Percentiles rank a stretch among this genome's conserved stretches.
phyloP scores from a whole-genome alignment of 2,797 vertebrate genomes.

The Parauchenoglanis punctatus region DNA sequence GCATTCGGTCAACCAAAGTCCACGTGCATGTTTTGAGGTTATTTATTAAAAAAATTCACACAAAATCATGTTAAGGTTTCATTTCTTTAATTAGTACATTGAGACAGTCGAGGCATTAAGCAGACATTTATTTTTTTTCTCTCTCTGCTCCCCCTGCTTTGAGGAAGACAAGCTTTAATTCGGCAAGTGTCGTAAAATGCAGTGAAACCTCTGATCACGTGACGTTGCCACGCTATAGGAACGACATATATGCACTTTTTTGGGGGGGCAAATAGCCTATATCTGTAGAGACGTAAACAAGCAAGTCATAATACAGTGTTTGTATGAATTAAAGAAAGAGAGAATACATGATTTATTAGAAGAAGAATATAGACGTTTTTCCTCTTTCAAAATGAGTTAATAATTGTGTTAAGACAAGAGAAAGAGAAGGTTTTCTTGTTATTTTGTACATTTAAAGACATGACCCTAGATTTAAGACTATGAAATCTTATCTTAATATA shows the following conservation, averaged over 20 bases:
- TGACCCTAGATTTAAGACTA: background rate
- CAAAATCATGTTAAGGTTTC: background rate
- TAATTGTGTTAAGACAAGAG: background rate
- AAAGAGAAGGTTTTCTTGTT: background rate
- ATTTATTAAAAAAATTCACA: background rate
- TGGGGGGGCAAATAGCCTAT: background rate
- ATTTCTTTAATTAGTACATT: background rate
- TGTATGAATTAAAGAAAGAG: background rate
- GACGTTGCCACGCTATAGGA: conserved; percentile 20
- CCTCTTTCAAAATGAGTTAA: background rate
- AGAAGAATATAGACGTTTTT: background rate
- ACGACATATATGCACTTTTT: background rate
- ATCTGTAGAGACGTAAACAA: background rate
- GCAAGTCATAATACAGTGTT: background rate
- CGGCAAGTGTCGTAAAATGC: conserved; percentile 30
- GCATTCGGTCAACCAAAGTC: background rate
- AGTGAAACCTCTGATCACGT: conserved; percentile 27
- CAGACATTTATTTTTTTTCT: too few species aligned
- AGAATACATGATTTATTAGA: background rate
- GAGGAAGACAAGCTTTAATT: conserved; percentile 20
- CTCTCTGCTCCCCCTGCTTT: background rate
- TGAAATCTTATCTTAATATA: background rate
- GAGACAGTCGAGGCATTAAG: background rate
- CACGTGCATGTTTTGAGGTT: background rate
- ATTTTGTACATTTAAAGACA: background rate